Conservation (phyloP, 2,797 vertebrate species). For the Glossophaga mutica region DNA sequence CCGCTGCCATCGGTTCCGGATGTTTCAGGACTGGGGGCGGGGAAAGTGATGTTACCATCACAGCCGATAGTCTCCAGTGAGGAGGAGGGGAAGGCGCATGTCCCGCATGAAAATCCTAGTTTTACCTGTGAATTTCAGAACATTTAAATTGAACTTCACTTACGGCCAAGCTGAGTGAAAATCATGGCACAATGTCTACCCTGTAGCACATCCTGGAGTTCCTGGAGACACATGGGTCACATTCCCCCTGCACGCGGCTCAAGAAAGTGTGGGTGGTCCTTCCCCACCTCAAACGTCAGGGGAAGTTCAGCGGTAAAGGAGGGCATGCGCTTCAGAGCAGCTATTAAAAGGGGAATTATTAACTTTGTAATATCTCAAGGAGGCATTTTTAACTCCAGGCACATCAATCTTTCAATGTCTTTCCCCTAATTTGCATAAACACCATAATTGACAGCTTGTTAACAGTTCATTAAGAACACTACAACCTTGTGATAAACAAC, state of each 20-base stretch:
- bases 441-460: constrained; percentile 83
- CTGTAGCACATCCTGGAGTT: not conserved
- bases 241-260: not conserved
- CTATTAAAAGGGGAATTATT: constrained; percentile 72
- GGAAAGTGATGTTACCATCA: not conserved
- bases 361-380: constrained; percentile 70
- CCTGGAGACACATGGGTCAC: not conserved
- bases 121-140: not conserved
- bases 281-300: not conserved
- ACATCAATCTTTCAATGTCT: constrained; percentile 80
- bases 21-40: not conserved
- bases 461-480: constrained; percentile 82
- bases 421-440: constrained; percentile 78
- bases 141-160: not conserved
- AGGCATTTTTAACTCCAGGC: constrained; percentile 62
- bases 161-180: not conserved
- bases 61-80: not conserved
- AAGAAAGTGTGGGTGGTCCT: not conserved
- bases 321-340: constrained; percentile 51
- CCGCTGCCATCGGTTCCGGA: not conserved
- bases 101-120: not conserved
- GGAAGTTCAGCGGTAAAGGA: constrained; percentile 3
- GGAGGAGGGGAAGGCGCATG: not conserved
- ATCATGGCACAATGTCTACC: not conserved
- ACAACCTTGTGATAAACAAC: constrained; percentile 76